Base-by-base conservation (phyloP, 2,797 vertebrate genomes). In the Heliangelus exortis region DNA sequence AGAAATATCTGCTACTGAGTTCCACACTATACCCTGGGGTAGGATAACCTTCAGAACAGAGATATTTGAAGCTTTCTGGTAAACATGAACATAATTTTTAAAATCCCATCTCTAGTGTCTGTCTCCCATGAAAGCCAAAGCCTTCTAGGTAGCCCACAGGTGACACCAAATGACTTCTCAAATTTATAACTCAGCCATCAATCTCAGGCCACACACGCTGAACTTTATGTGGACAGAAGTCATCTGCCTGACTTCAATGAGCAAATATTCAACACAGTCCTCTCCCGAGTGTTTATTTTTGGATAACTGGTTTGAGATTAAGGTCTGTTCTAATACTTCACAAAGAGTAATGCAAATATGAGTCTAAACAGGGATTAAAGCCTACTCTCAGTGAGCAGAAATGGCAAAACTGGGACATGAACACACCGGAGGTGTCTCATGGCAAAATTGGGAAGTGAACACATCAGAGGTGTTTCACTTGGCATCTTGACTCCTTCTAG, bases 151-250 rank as follows among this genome's bases (percentile, higher is more conserved):
- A 65, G 21, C 26, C 62, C 10, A 7, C 15, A 47, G 10, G 36
- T 77, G 12, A 25, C 26, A 77, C 20, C 36, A 61, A 82, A 51
- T 31, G 28, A 45, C 15, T 71, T 58, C 84, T 36, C 65, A 39
- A 51, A 58, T 67, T 83, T 61, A 41, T 58, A 82, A 74, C 17
- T 68, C 55, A 31, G 20, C 39, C 21, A 22, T 43, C 28, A 43
- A 74, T 66, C 28, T 77, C 62, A 58, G 33, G 18, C 5, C n/a
- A 65, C 0, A 0, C 15, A 13, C 10, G 41, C 4, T 3, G 23
- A 6, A 9, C 9, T 61, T 86, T 12, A 18, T 2, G 11, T 15
- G 19, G 47, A 31, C 45, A 66, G 41, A 86, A 73, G 48, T 65
- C 2, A 67, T 20, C 21, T 69, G 28, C 26, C 58, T 62, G 31